Base-by-base conservation (phyloP, 1,140 invertebrate species). In the Formica exsecta region DNA sequence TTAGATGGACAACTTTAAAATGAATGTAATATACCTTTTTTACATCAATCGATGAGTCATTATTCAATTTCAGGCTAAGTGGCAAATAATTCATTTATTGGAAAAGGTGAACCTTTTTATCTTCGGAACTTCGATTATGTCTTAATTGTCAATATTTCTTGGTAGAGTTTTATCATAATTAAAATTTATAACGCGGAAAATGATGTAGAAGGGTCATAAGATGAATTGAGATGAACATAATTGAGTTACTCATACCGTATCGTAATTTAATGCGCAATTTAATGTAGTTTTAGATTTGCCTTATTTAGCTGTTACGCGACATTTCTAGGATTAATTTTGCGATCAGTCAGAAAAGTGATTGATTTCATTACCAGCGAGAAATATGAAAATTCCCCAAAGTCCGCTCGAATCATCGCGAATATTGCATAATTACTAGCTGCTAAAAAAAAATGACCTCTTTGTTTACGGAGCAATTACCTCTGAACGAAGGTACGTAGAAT, bases 121-220 rank as follows among this genome's bases (percentile, higher is more conserved):
- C 11, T 51, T 13, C 3, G 16, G 13, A 22, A 22, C 29, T 65
- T 79, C 32, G 13, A 25, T 79, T 68, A 66, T 9, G 8, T 79
- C n/a, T 54, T 79, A 66, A 79, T 79, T 65, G 44, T 38, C 32
- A 32, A 54, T 79, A 79, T 54, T 79, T 54, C 29, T 68, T 54
- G 25, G 8, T 65, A n/a, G 29, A 54, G 44, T 68, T 51, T 77
- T 64, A 36, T 68, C 54, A 79, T 13, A 68, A 77, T 64, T 36
- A 76, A 79, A 19, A 77, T 77, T 66, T 38, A 36, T 19, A 51
- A 51, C 44, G n/a, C 29, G 3, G 13, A 77, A 44, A 75, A 59
- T 57, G 32, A 76, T 16, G 16, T 13, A 29, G n/a, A 68, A n/a
- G 29, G 51, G 41, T 22, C 59, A 32, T 16, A 25, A 25, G 3